Evolutionary conservation across 2,113 vertebrate species (phyloP).

Genomic region (Equus przewalskii): DNA sequence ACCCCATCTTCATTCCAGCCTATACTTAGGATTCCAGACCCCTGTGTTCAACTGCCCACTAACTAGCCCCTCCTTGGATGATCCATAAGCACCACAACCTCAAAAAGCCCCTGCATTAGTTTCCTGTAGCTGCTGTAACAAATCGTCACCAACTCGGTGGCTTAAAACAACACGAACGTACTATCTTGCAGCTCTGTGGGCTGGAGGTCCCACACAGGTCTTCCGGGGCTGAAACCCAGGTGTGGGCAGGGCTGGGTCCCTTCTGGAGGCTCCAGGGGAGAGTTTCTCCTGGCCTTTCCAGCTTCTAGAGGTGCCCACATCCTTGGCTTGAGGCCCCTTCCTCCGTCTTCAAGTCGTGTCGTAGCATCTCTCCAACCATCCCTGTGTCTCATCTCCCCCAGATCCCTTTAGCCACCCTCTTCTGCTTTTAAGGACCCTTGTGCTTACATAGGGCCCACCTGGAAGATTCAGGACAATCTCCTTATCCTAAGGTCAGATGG

Average conservation of each 20-base stretch:
- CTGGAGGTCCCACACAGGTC: too few species aligned
- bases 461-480: fast-evolving
- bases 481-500: background rate
- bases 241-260: background rate
- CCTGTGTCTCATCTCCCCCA: background rate
- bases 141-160: background rate
- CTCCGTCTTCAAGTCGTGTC: background rate
- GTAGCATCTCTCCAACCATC: background rate
- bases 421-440: background rate
- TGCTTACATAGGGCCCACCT: background rate
- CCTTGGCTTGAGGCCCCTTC: background rate
- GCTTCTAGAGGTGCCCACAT: background rate
- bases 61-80: too few species aligned
- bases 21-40: background rate
- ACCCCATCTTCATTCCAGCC: background rate
- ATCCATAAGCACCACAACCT: background rate
- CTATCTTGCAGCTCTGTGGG: fast-evolving
- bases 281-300: fast-evolving
- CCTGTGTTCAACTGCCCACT: fast-evolving
- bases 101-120: background rate
- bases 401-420: background rate
- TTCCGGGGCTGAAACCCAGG: background rate
- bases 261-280: background rate
- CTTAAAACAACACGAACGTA: background rate
- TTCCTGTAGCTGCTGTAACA: background rate